Evolutionary conservation across 2,113 vertebrate genomes (phyloP).

Genomic region (Plestiodon gilberti): DNA sequence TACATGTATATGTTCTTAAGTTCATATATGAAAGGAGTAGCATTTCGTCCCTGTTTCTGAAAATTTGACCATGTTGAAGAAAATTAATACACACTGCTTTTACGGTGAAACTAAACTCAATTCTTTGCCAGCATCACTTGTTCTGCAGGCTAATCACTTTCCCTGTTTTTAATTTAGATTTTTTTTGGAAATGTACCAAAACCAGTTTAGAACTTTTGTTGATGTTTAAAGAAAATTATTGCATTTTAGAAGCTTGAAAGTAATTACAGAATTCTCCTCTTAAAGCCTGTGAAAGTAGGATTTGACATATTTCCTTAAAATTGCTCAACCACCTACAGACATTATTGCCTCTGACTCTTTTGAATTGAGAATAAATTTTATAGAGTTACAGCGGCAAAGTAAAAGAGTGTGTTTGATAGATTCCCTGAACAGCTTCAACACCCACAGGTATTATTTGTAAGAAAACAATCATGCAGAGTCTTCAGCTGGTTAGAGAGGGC

Average conservation of each 20-base stretch:
- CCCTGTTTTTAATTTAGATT: conserved; percentile 32
- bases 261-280: conserved; percentile 62
- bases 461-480: conserved; percentile 79
- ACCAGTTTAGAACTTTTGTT: conserved; percentile 55
- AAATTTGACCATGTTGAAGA: neutral
- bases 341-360: conserved; percentile 71
- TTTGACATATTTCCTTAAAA: conserved; percentile 76
- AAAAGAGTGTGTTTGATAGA: conserved; percentile 78
- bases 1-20: neutral
- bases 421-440: conserved; percentile 78
- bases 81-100: neutral
- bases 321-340: conserved; percentile 77
- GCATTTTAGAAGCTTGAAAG: conserved; percentile 60
- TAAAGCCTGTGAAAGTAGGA: conserved; percentile 64
- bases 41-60: fast-evolving
- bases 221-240: conserved; percentile 44
- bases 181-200: conserved; percentile 27
- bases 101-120: conserved; percentile 9
- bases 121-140: conserved; percentile 15
- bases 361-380: conserved; percentile 79
- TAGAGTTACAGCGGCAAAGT: conserved; percentile 73
- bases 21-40: neutral
- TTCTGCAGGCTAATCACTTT: conserved; percentile 27
- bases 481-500: conserved; percentile 81
- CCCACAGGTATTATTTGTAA: conserved; percentile 86